Conservation (phyloP, 2,888 invertebrate species). For the Caenorhabditis imperialis region DNA sequence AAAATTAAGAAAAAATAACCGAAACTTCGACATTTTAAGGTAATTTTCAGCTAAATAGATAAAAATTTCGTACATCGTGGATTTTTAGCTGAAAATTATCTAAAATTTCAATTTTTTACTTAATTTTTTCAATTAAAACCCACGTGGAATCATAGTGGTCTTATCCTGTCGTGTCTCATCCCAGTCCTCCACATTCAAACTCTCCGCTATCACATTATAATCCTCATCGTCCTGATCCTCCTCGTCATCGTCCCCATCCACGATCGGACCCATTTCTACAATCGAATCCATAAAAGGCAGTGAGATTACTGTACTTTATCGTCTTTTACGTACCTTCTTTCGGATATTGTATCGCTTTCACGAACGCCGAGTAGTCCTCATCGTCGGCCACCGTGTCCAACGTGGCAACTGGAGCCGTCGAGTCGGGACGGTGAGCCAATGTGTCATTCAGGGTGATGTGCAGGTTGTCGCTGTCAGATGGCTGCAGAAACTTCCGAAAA, state of each 20-base stretch:
- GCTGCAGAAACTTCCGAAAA: not conserved
- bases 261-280: no score
- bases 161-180: conserved; percentile 45
- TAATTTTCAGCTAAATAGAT: no score
- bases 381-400: conserved; percentile 18
- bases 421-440: not conserved
- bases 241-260: conserved; percentile 21
- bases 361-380: conserved; percentile 35
- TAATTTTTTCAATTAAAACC: no score
- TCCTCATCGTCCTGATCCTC: conserved; percentile 50
- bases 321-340: conserved; percentile 7
- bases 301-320: not conserved
- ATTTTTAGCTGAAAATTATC: no score
- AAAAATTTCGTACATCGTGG: no score
- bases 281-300: no score
- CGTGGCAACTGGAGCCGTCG: conserved; percentile 4
- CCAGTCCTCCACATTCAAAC: conserved; percentile 40
- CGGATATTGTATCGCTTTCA: conserved; percentile 12
- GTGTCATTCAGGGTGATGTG: conserved; percentile 30
- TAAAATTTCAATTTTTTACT: no score
- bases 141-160: conserved; percentile 41
- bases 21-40: no score
- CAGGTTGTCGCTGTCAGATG: not conserved
- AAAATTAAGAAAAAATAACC: no score
- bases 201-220: conserved; percentile 37